Evolutionary conservation across 2,113 vertebrate species (phyloP).

Genomic region (Falco punctatus): DNA sequence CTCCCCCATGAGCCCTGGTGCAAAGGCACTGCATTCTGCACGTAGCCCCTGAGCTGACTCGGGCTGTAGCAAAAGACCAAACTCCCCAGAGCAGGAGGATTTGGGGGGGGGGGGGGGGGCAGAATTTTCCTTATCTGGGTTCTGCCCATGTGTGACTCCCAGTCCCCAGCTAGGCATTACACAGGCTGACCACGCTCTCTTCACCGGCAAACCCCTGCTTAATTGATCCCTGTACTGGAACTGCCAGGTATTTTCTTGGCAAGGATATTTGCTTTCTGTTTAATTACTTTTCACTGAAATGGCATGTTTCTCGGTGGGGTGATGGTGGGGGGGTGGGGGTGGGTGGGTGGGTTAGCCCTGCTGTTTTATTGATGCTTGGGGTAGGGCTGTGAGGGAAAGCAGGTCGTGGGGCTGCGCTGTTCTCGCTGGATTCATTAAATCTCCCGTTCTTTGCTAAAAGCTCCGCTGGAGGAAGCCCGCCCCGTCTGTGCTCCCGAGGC

Average conservation of each 20-base stretch:
- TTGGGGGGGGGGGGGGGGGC: background rate
- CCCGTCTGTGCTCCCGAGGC: accelerated
- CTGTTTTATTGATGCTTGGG: conserved; percentile 45
- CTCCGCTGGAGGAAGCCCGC: background rate
- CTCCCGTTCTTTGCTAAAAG: background rate
- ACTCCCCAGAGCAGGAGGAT: accelerated
- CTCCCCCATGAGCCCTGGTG: accelerated
- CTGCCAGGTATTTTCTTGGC: conserved; percentile 63
- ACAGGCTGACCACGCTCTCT: background rate
- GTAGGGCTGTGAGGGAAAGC: background rate
- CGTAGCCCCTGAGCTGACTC: accelerated
- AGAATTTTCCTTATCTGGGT: background rate
- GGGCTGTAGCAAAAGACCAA: background rate
- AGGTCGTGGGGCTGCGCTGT: background rate
- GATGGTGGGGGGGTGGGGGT: background rate
- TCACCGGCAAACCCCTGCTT: background rate
- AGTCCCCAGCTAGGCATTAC: background rate
- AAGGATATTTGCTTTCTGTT: conserved; percentile 43
- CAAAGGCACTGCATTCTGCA: background rate
- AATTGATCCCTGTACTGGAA: background rate
- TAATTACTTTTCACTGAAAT: conserved; percentile 66
- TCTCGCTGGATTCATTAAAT: background rate
- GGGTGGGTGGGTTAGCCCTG: background rate
- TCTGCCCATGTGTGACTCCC: background rate
- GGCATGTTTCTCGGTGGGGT: background rate